These are phyloP conservation scores for Calosoma granatense DNA, from an alignment of 1,140 invertebrate species.

Conservation along the genomic window DNA sequence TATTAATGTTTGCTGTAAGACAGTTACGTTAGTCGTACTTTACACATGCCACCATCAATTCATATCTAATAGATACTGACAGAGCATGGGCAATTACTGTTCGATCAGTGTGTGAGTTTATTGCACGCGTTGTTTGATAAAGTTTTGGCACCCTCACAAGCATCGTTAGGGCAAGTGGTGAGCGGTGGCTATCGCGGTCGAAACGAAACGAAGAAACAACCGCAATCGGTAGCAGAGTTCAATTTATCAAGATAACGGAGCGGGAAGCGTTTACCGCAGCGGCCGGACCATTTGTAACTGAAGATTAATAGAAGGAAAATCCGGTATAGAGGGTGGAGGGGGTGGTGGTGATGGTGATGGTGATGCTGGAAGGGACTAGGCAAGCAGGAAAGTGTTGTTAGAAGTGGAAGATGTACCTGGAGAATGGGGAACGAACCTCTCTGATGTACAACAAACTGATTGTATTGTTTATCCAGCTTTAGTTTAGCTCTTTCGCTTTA, in stretches of 20 bases:
- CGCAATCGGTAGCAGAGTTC: neutral
- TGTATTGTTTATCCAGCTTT: slow-evolving; percentile 2
- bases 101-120: too few relatives aligned
- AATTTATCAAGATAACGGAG: neutral
- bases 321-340: neutral
- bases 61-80: too few relatives aligned
- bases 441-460: neutral
- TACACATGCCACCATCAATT: too few relatives aligned
- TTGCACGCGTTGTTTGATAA: neutral
- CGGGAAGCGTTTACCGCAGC: slow-evolving; percentile 1
- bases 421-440: too few relatives aligned
- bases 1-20: too few relatives aligned
- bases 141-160: neutral
- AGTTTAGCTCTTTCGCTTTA: neutral
- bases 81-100: too few relatives aligned
- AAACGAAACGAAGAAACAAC: slow-evolving; percentile 3
- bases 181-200: neutral
- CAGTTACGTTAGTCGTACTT: too few relatives aligned
- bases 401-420: neutral
- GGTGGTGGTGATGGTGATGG: neutral
- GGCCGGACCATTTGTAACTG: slow-evolving; percentile 2
- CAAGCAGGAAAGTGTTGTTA: neutral
- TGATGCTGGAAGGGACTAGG: neutral
- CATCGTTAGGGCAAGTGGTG: neutral
- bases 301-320: slow-evolving; percentile 8